Conservation (phyloP, 2,888 invertebrate genomes). For the Trachelus troglodyta region DNA sequence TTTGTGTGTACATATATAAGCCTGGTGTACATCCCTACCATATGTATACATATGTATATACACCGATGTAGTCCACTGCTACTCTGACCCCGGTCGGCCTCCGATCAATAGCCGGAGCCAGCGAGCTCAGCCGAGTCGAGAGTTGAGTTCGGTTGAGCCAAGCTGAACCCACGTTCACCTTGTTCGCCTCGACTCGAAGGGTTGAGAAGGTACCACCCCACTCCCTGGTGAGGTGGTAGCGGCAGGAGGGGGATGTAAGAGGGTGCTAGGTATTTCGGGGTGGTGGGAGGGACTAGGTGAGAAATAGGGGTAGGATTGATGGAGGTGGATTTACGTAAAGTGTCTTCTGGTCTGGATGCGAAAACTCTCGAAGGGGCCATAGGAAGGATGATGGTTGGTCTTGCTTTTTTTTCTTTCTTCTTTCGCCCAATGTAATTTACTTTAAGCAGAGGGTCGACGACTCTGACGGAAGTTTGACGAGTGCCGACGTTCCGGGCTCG, state of each 20-base stretch:
- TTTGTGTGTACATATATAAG: background rate
- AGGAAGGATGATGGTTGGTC: background rate
- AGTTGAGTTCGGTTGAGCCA: slow-evolving; percentile 47
- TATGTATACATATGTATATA: slow-evolving; percentile 16
- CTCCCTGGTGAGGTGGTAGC: background rate
- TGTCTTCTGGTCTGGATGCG: background rate
- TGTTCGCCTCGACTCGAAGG: slow-evolving; percentile 13
- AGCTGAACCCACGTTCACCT: slow-evolving; percentile 28
- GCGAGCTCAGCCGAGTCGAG: slow-evolving; percentile 55
- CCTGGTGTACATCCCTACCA: slow-evolving; percentile 3
- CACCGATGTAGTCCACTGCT: slow-evolving; percentile 61
- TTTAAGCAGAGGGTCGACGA: background rate
- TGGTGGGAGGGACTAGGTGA: background rate
- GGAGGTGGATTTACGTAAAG: background rate
- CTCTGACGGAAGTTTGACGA: background rate
- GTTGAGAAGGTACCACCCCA: background rate
- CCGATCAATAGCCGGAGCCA: slow-evolving; percentile 64
- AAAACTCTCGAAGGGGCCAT: background rate
- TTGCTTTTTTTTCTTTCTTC: background rate
- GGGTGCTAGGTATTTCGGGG: background rate
- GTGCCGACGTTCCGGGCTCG: background rate
- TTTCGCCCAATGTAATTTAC: background rate
- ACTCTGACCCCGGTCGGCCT: slow-evolving; percentile 64
- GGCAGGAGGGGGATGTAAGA: background rate
- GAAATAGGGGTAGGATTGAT: background rate